Evolutionary conservation across 2,888 invertebrate species (phyloP), one percentile per base, ranked within the genome.

Genomic region (Ametastegia equiseti): DNA sequence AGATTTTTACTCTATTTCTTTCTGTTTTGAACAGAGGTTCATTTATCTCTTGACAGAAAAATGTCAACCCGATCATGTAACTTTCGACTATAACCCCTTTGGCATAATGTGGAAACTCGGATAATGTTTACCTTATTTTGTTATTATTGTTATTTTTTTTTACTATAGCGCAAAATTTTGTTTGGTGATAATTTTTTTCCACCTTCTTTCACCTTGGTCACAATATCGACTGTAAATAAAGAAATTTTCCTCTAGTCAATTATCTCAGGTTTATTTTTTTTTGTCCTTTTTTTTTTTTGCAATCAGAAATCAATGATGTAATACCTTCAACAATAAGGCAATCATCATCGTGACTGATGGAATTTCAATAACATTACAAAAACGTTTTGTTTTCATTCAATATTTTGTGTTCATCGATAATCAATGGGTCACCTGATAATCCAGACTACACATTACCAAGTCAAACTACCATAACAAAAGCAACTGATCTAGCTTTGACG

Each of bases 251-350:
- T n/a, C 30, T 60, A 3, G 5, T 23, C 36, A 36, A 39, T 67
- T 67, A 67, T 67, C 39, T 67, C 39, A 39, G 9, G 67, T 67
- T 36, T 54, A 54, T 80, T 60, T 77, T 27, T 67, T 42, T 27
- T 75, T 71, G 54, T 33, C 50, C 63, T 63, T 77, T 57, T 47
- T 36, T 80, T 69, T 57, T 78, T 45, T 23, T 30, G 15, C 13
- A 65, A 54, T 78, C 27, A 39, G 36, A 19, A 50, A 65, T 73
- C 63, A 82, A 79, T 45, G 78, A 33, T 54, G 63, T 75, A 82
- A 65, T 80, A 67, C 47, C 45, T 30, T 30, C 23, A 45, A 45
- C 27, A 47, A 47, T 47, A 71, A 71, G 45, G 30, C 9, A 7
- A 30, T 71, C 27, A 27, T 23, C 30, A 33, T 15, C 27, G 15